These are phyloP conservation scores for Stercorarius parasiticus DNA, from an alignment of 2,113 vertebrate species.

Conservation along the genomic window DNA sequence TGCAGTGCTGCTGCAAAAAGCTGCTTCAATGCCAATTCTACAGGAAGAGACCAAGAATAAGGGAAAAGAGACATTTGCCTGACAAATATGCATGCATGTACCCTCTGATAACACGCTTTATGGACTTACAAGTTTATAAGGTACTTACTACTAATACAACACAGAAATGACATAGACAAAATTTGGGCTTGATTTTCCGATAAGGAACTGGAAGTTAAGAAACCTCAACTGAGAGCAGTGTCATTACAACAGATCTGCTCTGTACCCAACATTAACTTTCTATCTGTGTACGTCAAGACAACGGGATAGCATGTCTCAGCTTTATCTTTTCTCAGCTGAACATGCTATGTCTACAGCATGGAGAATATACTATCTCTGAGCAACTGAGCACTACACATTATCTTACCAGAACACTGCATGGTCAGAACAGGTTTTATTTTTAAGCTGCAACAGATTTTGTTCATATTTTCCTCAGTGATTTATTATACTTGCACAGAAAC, in stretches of 20 bases:
- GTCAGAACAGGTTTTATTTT: not conserved
- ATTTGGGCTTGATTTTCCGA: not conserved
- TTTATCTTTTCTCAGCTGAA: constrained; percentile 26
- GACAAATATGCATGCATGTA: not conserved
- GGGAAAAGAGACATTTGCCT: not conserved
- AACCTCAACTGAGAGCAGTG: not conserved
- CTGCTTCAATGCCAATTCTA: not conserved
- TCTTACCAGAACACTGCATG: not conserved
- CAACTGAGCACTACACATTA: not conserved
- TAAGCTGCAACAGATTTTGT: not conserved
- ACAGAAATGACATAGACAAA: not conserved
- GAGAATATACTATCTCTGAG: not conserved
- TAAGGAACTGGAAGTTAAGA: not conserved
- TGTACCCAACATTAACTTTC: constrained; percentile 27
- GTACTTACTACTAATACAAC: not conserved
- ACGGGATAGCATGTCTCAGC: not conserved
- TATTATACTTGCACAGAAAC: not conserved
- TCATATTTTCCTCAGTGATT: not conserved
- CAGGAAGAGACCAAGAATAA: not conserved
- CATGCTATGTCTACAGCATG: not conserved
- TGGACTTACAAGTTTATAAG: not conserved
- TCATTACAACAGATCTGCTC: not conserved
- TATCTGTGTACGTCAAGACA: not conserved
- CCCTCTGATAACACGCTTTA: not conserved
- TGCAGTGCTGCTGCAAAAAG: not conserved